phyloP scores from a whole-genome alignment of 2,113 vertebrate species.

The Sander vitreus region DNA sequence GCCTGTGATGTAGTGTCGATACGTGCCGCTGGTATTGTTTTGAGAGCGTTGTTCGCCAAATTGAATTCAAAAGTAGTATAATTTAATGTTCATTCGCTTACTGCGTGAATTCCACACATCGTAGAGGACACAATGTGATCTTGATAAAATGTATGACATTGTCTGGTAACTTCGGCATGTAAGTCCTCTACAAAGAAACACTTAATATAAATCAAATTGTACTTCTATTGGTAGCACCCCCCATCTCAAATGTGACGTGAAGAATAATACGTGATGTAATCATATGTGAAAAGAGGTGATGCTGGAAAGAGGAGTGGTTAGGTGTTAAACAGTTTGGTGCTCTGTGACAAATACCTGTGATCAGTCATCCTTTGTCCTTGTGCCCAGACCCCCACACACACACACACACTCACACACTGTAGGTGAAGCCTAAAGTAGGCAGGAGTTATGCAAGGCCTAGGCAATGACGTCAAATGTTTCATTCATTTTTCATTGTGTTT shows the following conservation, averaged over 20 bases:
- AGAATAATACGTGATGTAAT: not conserved
- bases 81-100: not conserved
- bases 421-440: too few species aligned
- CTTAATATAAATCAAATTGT: not conserved
- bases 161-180: constrained; percentile 16
- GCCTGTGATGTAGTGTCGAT: not conserved
- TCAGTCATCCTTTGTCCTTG: too few species aligned
- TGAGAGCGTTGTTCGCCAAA: constrained; percentile 6
- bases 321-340: too few species aligned
- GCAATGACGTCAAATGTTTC: too few species aligned
- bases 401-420: too few species aligned
- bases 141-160: fast-evolving
- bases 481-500: too few species aligned
- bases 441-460: too few species aligned
- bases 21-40: not conserved
- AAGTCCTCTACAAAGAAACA: not conserved
- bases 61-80: not conserved
- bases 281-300: not conserved
- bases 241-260: not conserved
- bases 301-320: not conserved
- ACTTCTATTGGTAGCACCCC: not conserved
- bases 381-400: too few species aligned
- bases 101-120: fast-evolving
- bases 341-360: too few species aligned
- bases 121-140: fast-evolving